phyloP scores from a whole-genome alignment of 2,797 vertebrate species.

The Galagoides demidoff region DNA sequence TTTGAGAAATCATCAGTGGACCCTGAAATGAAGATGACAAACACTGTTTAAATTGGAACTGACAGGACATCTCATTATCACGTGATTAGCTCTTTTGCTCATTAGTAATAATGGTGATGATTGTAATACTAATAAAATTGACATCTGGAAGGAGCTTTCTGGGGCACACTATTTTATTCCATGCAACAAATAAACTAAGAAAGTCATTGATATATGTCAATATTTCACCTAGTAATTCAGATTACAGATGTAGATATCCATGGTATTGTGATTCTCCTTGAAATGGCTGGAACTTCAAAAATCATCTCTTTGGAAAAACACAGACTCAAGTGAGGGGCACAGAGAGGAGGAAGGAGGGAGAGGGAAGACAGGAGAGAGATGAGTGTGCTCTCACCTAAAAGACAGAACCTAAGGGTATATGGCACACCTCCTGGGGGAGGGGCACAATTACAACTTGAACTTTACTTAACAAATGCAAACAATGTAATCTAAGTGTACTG shows the following conservation, averaged over 20 bases:
- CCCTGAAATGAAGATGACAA: neutral
- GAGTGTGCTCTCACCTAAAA: too few species aligned
- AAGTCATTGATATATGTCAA: neutral
- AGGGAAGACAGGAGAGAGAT: too few species aligned
- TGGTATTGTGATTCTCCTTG: neutral
- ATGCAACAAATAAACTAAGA: neutral
- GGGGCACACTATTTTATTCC: neutral
- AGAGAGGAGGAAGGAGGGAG: too few species aligned
- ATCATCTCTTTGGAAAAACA: neutral
- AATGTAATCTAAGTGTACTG: too few species aligned
- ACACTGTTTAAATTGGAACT: constrained; percentile 18
- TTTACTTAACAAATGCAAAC: too few species aligned
- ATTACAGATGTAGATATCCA: neutral
- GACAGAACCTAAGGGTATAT: too few species aligned
- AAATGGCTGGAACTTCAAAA: neutral
- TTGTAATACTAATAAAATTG: neutral
- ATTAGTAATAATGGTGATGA: constrained; percentile 6
- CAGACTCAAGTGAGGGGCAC: too few species aligned
- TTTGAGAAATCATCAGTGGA: neutral
- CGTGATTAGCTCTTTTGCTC: neutral
- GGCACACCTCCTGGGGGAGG: too few species aligned
- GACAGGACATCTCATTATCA: neutral
- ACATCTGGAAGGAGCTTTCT: neutral
- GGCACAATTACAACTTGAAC: too few species aligned
- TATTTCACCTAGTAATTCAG: neutral